These are phyloP conservation scores for Osedax frankpressi DNA, from an alignment of 2,888 invertebrate genomes.

Conservation along the genomic window DNA sequence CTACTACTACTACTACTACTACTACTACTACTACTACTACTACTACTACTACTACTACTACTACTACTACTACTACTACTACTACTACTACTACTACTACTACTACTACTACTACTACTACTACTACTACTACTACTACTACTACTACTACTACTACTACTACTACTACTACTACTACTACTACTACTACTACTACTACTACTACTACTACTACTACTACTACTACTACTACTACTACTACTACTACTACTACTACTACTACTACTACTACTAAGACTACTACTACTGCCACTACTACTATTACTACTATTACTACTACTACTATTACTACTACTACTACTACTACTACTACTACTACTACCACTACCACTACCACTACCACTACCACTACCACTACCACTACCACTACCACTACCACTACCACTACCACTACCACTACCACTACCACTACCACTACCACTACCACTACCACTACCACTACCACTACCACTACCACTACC, in stretches of 20 bases:
- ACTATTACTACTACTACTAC: constrained; percentile 18
- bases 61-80: neutral
- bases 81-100: constrained; percentile 6
- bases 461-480: too few species aligned
- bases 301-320: constrained; percentile 18
- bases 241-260: constrained; percentile 19
- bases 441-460: too few species aligned
- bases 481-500: too few species aligned
- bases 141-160: constrained; percentile 18
- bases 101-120: constrained; percentile 17
- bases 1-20: neutral
- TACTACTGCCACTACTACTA: constrained; percentile 17
- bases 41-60: neutral
- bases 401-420: neutral
- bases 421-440: neutral
- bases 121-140: constrained; percentile 16
- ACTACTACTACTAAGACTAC: constrained; percentile 17
- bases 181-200: constrained; percentile 15
- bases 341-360: constrained; percentile 17
- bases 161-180: constrained; percentile 16
- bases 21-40: neutral
- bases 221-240: constrained; percentile 19
- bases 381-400: neutral
- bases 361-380: constrained; percentile 6
- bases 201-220: constrained; percentile 15